Evolutionary conservation across 2,888 invertebrate species (phyloP).

Genomic region (Dioctria rufipes): DNA sequence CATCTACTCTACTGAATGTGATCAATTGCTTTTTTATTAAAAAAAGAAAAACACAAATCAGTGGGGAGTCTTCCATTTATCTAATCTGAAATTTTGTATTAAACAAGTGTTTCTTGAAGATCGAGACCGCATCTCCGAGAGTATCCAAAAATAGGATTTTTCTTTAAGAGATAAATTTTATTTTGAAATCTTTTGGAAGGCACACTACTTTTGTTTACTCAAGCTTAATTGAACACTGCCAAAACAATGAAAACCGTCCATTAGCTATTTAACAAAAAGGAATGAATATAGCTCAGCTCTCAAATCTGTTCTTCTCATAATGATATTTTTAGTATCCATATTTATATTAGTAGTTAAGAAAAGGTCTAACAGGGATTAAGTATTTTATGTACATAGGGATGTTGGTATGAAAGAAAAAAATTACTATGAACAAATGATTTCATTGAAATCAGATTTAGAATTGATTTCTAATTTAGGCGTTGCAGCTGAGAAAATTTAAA

Average conservation of each 20-base stretch:
- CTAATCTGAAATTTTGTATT: too few relatives aligned
- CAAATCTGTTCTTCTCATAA: not conserved
- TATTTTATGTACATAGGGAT: too few relatives aligned
- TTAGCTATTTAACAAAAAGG: not conserved
- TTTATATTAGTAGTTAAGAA: not conserved
- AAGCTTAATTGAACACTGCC: slow-evolving; percentile 1
- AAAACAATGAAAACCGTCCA: not conserved
- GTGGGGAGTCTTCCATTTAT: too few relatives aligned
- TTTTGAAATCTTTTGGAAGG: not conserved
- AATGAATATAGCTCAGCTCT: not conserved
- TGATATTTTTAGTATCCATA: slow-evolving; percentile 1
- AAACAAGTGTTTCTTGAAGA: not conserved
- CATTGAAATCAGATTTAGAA: too few relatives aligned
- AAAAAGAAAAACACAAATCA: not conserved
- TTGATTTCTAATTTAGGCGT: too few relatives aligned
- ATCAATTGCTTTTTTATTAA: too few relatives aligned
- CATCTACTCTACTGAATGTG: too few relatives aligned
- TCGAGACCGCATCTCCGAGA: not conserved
- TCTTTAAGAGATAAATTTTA: not conserved
- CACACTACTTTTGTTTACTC: not conserved
- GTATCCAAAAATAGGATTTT: not conserved
- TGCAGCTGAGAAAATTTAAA: too few relatives aligned
- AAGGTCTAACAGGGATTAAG: too few relatives aligned
- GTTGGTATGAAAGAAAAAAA: too few relatives aligned
- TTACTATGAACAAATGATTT: too few relatives aligned